Evolutionary conservation across 2,888 invertebrate genomes (phyloP).

Genomic region (Leptogaster cylindrica): DNA sequence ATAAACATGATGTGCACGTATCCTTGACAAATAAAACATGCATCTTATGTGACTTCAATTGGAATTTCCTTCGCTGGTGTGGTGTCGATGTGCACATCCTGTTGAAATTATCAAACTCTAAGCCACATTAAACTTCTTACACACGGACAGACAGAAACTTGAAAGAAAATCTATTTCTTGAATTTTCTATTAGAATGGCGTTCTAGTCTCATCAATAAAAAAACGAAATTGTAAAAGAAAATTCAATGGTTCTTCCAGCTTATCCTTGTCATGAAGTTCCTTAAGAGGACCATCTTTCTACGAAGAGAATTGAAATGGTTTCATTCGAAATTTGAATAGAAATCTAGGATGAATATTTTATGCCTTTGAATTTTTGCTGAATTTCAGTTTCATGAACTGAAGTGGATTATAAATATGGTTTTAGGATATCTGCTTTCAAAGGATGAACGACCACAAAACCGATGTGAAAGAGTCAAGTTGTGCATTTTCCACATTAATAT

Average conservation of each 20-base stretch:
- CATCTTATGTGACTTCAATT: conserved; percentile 12
- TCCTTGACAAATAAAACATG: conserved; percentile 15
- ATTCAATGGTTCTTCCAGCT: conserved; percentile 7
- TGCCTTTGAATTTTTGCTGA: conserved; percentile 16
- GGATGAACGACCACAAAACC: conserved; percentile 13
- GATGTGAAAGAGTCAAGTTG: conserved; percentile 5
- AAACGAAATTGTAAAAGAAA: too few species aligned
- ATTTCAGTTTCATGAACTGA: conserved; percentile 13
- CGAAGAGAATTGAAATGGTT: conserved; percentile 31
- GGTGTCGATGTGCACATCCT: conserved; percentile 2
- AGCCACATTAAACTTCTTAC: not conserved
- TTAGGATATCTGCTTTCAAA: conserved; percentile 9
- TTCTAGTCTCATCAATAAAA: not conserved
- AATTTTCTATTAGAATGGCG: not conserved
- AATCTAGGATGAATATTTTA: conserved; percentile 33
- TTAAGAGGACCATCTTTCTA: conserved; percentile 13
- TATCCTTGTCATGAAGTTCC: not conserved
- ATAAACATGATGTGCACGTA: too few species aligned
- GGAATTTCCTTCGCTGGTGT: conserved; percentile 12
- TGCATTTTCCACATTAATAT: not conserved
- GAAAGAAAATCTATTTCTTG: not conserved
- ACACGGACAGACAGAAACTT: not conserved
- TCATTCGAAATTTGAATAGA: conserved; percentile 34
- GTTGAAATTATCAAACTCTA: conserved; percentile 24
- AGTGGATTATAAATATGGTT: conserved; percentile 22